A percentile compares a stretch with the other conserved stretches of the same genome.
Conservation (phyloP, 2,888 invertebrate species). For the Mythimna vitellina region DNA sequence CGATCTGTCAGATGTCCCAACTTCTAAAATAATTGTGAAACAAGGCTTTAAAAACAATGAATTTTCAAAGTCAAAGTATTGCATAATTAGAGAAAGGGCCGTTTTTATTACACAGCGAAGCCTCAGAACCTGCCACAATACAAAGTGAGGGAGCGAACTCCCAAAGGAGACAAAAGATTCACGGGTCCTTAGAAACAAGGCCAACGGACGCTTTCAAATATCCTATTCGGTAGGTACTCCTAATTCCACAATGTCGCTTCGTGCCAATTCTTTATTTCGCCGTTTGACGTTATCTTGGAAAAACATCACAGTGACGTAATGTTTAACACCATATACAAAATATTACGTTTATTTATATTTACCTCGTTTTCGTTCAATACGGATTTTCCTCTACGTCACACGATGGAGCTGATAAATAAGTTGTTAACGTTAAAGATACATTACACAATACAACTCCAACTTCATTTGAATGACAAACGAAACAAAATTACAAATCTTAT, state of each 20-base stretch:
- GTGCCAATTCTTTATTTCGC: constrained; percentile 60
- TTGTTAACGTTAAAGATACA: constrained; percentile 8
- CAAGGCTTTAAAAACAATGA: constrained; percentile 38
- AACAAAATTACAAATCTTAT: constrained; percentile 19
- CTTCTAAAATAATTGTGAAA: constrained; percentile 29
- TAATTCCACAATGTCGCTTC: constrained; percentile 49
- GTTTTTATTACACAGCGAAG: constrained; percentile 58
- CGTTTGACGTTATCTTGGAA: constrained; percentile 47
- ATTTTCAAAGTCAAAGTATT: constrained; percentile 49
- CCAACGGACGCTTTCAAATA: constrained; percentile 67
- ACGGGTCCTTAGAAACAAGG: constrained; percentile 67
- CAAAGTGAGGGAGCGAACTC: constrained; percentile 62
- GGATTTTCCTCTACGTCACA: constrained; percentile 37
- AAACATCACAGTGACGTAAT: constrained; percentile 35
- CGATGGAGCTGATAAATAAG: neutral
- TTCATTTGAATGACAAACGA: constrained; percentile 23
- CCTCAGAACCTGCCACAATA: constrained; percentile 64
- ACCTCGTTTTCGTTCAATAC: constrained; percentile 26
- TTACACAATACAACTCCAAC: constrained; percentile 9
- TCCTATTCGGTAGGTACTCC: constrained; percentile 49
- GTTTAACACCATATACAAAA: constrained; percentile 19
- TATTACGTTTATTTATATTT: constrained; percentile 23
- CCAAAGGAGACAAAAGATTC: constrained; percentile 72
- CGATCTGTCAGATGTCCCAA: neutral
- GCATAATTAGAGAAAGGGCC: constrained; percentile 57